phyloP scores from a whole-genome alignment of 2,888 invertebrate species.

The Nomada hirtipes region DNA sequence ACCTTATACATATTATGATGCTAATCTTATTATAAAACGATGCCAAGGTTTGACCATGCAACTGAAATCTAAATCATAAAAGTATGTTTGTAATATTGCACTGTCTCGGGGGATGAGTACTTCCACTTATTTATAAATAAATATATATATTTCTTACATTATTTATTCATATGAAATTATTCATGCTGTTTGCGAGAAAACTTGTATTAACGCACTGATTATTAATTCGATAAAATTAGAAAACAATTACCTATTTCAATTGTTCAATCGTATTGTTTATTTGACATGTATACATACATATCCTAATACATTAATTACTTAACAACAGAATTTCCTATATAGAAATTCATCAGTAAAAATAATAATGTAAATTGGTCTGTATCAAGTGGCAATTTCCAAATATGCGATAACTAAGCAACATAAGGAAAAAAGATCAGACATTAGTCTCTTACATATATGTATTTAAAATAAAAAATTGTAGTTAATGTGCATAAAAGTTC shows the following conservation, averaged over 20 bases:
- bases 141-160: not conserved
- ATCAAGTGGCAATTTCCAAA: not conserved
- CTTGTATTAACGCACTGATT: not conserved
- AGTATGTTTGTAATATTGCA: not conserved
- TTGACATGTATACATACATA: too few species aligned
- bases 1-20: conserved; percentile 66
- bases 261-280: not conserved
- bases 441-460: not conserved
- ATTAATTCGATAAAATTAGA: not conserved
- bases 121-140: not conserved
- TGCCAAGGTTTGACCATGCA: conserved; percentile 71
- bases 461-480: not conserved
- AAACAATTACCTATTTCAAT: not conserved
- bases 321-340: too few species aligned
- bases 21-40: conserved; percentile 72
- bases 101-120: not conserved
- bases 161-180: not conserved
- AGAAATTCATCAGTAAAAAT: too few species aligned
- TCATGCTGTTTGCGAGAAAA: not conserved
- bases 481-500: not conserved
- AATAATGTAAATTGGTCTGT: too few species aligned
- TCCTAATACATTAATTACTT: too few species aligned
- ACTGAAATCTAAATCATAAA: conserved; percentile 39
- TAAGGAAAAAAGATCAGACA: not conserved
- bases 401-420: too few species aligned